Evolutionary conservation across 2,888 invertebrate genomes (phyloP), one percentile per base, ranked within the genome.

Genomic region (Seira sanloemensis): DNA sequence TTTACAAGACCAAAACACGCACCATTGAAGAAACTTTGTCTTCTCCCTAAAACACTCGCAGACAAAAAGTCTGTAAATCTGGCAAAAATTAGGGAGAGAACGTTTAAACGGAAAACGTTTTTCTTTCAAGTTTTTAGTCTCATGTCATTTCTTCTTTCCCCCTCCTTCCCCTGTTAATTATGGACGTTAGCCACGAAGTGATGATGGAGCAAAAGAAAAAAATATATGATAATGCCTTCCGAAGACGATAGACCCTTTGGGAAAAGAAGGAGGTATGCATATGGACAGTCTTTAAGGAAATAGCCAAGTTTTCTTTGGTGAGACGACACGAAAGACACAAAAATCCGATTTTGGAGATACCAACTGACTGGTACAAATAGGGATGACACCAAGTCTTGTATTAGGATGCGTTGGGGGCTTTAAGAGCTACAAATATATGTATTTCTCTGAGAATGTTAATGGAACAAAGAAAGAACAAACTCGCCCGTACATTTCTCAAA

Each of bases 311-410:
- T 2, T 75, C 37, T 54, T n/a, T n/a, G n/a, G n/a, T n/a, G n/a
- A n/a, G n/a, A n/a, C n/a, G n/a, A 75, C 75, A 65, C 65, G 75
- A n/a, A 65, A 62, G 75, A 54, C 5, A 12, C 46, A 9, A 50
- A 77, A 24, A 24, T n/a, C 19, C 27, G 50, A 50, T 25, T 46
- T 73, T 65, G 81, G 81, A 65, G 81, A 81, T 81, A 81, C 75
- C 73, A 58, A 62, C 76, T 81, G 75, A 75, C 81, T 81, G 81
- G 81, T 81, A 81, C 81, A 76, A 27, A 68, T 26, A 73, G 62
- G n/a, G 68, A 77, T 77, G 76, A 77, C 76, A 77, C 26, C 66
- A 66, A 66, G 50, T 25, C 76, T 68, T 76, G 76, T 54, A 76
- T 66, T 26, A 66, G 25, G 65, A n/a, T 65, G 9, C 19, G 62